Percentiles rank a stretch among this genome's conserved stretches.
Evolutionary conservation across 1,140 invertebrate species (phyloP).

Genomic region (Apis dorsata): DNA sequence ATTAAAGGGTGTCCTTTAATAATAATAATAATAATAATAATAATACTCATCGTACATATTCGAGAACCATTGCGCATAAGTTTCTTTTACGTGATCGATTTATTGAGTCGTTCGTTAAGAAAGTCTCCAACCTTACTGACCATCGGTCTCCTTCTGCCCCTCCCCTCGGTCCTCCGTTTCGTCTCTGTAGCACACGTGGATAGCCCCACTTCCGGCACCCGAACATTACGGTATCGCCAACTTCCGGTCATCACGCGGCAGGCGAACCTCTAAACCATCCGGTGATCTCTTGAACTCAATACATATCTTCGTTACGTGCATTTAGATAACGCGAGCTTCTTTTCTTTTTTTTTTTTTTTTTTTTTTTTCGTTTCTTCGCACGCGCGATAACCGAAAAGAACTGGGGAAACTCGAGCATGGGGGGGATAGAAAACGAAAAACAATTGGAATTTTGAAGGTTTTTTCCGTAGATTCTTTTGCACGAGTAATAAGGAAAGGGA

Average conservation of each 20-base stretch:
- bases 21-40: slow-evolving; percentile 11
- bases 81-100: slow-evolving; percentile 69
- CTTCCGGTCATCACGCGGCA: slow-evolving; percentile 68
- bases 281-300: slow-evolving; percentile 43
- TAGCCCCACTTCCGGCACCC: slow-evolving; percentile 68
- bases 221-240: slow-evolving; percentile 75
- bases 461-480: too few species aligned
- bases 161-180: slow-evolving; percentile 23
- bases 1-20: slow-evolving; percentile 50
- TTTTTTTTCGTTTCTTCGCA: slow-evolving; percentile 1
- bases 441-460: too few species aligned
- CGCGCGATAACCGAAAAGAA: neutral
- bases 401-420: neutral
- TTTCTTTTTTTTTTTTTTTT: neutral
- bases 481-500: too few species aligned
- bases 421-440: too few species aligned
- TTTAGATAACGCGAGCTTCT: slow-evolving; percentile 23
- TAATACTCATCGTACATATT: slow-evolving; percentile 49
- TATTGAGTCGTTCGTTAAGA: slow-evolving; percentile 63
- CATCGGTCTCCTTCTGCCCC: slow-evolving; percentile 26
- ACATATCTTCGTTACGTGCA: slow-evolving; percentile 19
- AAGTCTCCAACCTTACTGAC: slow-evolving; percentile 42
- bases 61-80: slow-evolving; percentile 59
- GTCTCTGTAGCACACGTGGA: slow-evolving; percentile 66
- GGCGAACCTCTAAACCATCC: slow-evolving; percentile 23